Conservation (phyloP, 2,797 vertebrate species). For the Phataginus tricuspis region DNA sequence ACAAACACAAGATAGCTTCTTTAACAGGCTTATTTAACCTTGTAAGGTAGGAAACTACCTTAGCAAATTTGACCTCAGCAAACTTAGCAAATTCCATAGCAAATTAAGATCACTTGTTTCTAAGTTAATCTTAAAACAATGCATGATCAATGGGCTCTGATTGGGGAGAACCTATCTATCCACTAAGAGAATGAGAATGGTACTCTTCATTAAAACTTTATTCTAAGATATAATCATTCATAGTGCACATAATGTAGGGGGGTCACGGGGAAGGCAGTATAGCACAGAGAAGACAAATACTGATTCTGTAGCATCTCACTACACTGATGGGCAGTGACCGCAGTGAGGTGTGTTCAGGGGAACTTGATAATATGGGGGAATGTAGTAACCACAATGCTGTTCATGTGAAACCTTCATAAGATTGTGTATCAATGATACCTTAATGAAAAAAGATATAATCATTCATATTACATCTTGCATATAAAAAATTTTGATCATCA, state of each 20-base stretch:
- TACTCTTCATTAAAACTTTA: background rate
- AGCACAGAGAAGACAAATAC: too few species aligned
- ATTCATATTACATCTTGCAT: background rate
- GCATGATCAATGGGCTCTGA: background rate
- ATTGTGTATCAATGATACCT: too few species aligned
- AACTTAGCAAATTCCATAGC: background rate
- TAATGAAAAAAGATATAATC: background rate
- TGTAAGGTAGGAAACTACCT: background rate
- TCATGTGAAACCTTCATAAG: too few species aligned
- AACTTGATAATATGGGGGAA: too few species aligned
- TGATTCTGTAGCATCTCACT: too few species aligned
- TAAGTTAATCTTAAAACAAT: conserved; percentile 33
- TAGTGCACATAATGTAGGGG: too few species aligned
- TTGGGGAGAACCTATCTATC: background rate
- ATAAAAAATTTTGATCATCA: background rate
- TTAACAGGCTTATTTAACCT: background rate
- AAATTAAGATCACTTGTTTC: conserved; percentile 32
- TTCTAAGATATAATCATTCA: background rate
- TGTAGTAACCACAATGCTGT: too few species aligned
- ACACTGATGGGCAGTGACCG: too few species aligned
- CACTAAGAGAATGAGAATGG: background rate
- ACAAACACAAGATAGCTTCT: background rate
- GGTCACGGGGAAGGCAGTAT: too few species aligned
- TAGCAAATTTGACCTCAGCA: background rate
- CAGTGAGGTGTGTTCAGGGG: too few species aligned